Evolutionary conservation across 2,888 invertebrate genomes (phyloP), one percentile per base, ranked within the genome.

Genomic region (Cantharis rufa): DNA sequence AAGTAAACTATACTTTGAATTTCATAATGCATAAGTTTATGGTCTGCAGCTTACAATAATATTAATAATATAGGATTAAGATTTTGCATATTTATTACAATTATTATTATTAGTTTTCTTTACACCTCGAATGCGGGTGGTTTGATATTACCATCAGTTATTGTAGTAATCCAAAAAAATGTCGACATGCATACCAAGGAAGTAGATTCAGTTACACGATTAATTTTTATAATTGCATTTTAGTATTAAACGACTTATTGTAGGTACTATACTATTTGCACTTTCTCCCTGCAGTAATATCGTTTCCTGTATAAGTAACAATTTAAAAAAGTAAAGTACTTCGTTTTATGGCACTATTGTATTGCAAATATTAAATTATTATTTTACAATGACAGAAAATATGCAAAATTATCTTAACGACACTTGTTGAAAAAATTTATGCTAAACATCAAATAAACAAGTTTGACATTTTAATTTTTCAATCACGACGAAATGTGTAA

Each of bases 261-360:
- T 70, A 48, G 48, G 48, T 21, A 70, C 61, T 32, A 70, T 69
- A 71, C 27, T 71, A 71, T 71, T 71, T 63, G 62, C 63, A 71
- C 71, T 71, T 71, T 71, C 71, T 71, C 71, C 71, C 71, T 71
- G 62, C 63, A 71, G 10, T 62, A 27, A 62, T 21, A 27, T 63
- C 21, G 28, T 16, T 71, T 71, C 71, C 71, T 71, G 71, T 15
- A 15, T 21, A 66, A 66, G 64, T 21, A 24, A 66, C 64, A 66
- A 66, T 66, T 71, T 71, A 71, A 9, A 61, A 18, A 61, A n/a
- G 24, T n/a, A 10, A 71, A 15, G 62, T 71, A 63, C 16, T 24
- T 62, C 21, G 24, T 27, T 71, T 71, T 27, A 62, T 71, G 11
- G 62, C 71, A 21, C 63, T 24, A 71, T 71, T 71, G 63, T 66